Base-by-base conservation (phyloP, 2,888 invertebrate genomes). In the Dolichopus griseipennis region DNA sequence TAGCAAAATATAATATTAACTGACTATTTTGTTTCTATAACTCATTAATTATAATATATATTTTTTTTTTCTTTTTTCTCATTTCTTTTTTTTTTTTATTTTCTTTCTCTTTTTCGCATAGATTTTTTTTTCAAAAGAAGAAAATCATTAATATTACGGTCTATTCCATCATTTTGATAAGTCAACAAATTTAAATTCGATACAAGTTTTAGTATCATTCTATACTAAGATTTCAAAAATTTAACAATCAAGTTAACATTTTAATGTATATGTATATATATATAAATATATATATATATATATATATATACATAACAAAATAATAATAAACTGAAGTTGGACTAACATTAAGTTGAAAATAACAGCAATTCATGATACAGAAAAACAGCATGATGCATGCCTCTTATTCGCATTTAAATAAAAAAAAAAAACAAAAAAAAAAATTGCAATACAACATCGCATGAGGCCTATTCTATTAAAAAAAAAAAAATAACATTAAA, bases 341-440 rank as follows among this genome's bases (percentile, higher is more conserved):
- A 34, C 52, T 52, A 52, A 37, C 6, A 52, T 52, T 52, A 52
- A 15, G 27, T 27, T 27, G 52, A 52, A 15, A 52, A 52, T 52
- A 52, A 52, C 52, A 52, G 52, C 52, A 52, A 52, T 52, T 52
- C 52, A 52, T 52, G 52, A 52, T 52, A 52, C 52, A 52, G 52
- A 52, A 52, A 52, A 52, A 52, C 52, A 52, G 52, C 52, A 52
- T 52, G 52, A 52, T 52, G 52, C 52, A 52, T 52, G n/a, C 15
- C 52, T 52, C 52, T 52, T 52, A 52, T 52, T 52, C 52, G 52
- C 52, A 52, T 52, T 52, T 52, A 18, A 2, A 15, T 9, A 41
- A 41, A 41, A 41, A 41, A 41, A 12, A 15, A 41, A 41, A n/a
- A 18, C 10, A 15, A 12, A 52, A 52, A 52, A 1, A 3, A 15